phyloP scores from a whole-genome alignment of 2,888 invertebrate species.

The Tinea trinotella region DNA sequence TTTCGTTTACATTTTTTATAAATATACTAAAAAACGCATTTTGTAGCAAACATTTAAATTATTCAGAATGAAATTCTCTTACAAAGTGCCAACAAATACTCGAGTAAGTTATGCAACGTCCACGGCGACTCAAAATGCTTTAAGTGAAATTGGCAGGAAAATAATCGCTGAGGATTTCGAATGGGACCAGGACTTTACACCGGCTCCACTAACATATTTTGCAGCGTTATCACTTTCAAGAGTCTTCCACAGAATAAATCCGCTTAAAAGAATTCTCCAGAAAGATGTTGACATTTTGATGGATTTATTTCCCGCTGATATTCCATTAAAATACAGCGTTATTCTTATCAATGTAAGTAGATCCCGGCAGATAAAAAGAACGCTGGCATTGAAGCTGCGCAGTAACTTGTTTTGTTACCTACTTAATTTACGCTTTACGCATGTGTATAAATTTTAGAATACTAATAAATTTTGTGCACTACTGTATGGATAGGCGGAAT shows the following conservation, averaged over 20 bases:
- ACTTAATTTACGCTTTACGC: too few species aligned
- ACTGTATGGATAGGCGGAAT: too few species aligned
- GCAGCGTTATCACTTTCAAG: constrained; percentile 45
- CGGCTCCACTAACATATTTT: constrained; percentile 50
- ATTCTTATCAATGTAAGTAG: constrained; percentile 59
- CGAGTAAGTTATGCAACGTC: constrained; percentile 45
- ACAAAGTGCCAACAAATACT: constrained; percentile 45
- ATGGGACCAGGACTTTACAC: constrained; percentile 54
- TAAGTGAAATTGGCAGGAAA: constrained; percentile 40
- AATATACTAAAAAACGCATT: too few species aligned
- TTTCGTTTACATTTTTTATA: too few species aligned
- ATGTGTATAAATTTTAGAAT: too few species aligned
- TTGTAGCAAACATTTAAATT: too few species aligned
- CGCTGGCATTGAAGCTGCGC: too few species aligned
- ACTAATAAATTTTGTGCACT: too few species aligned
- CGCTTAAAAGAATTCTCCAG: constrained; percentile 68
- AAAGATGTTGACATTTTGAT: constrained; percentile 72
- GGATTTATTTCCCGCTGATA: constrained; percentile 72
- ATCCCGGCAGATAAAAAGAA: too few species aligned
- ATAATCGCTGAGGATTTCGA: constrained; percentile 56
- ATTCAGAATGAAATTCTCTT: constrained; percentile 55
- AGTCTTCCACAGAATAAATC: constrained; percentile 60
- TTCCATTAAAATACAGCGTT: constrained; percentile 71
- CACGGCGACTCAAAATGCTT: constrained; percentile 35
- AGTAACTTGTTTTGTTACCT: too few species aligned